These are phyloP conservation scores for Tachystola acroxantha DNA, from an alignment of 2,888 invertebrate species.

Conservation along the genomic window DNA sequence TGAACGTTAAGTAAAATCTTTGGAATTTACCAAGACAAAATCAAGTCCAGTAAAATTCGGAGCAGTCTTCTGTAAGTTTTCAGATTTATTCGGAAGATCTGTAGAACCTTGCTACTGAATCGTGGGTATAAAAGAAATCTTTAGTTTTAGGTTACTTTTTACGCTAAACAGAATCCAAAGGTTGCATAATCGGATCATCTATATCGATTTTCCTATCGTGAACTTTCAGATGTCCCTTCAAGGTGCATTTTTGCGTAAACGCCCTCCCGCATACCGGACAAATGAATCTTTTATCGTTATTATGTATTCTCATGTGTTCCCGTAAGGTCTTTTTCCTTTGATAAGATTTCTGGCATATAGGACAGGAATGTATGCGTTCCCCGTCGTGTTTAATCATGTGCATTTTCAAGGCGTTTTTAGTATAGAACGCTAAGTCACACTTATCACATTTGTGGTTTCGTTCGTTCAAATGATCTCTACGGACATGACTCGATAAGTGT, in stretches of 20 bases:
- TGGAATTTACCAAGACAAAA: no score
- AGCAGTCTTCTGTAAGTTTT: no score
- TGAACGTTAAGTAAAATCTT: no score
- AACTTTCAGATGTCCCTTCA: conserved; percentile 65
- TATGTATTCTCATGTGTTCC: conserved; percentile 66
- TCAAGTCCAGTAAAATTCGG: no score
- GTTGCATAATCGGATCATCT: conserved; percentile 37
- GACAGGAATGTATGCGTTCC: conserved; percentile 69
- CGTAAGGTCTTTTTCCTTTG: conserved; percentile 63
- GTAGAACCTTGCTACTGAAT: no score
- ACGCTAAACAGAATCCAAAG: conserved; percentile 37
- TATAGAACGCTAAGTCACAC: conserved; percentile 73
- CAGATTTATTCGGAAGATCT: no score
- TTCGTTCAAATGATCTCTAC: conserved; percentile 65
- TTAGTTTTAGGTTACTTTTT: no score
- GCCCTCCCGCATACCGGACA: conserved; percentile 66
- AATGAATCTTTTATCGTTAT: conserved; percentile 62
- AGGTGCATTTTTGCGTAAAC: conserved; percentile 67
- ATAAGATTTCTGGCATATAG: conserved; percentile 69
- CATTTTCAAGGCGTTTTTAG: conserved; percentile 73
- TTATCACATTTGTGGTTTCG: conserved; percentile 70
- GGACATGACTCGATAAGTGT: conserved; percentile 60
- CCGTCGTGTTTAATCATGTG: conserved; percentile 78
- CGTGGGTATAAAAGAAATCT: no score
- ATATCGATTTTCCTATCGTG: conserved; percentile 54